Base-by-base conservation (phyloP, 2,113 vertebrate species). In the Hydropotes inermis region DNA sequence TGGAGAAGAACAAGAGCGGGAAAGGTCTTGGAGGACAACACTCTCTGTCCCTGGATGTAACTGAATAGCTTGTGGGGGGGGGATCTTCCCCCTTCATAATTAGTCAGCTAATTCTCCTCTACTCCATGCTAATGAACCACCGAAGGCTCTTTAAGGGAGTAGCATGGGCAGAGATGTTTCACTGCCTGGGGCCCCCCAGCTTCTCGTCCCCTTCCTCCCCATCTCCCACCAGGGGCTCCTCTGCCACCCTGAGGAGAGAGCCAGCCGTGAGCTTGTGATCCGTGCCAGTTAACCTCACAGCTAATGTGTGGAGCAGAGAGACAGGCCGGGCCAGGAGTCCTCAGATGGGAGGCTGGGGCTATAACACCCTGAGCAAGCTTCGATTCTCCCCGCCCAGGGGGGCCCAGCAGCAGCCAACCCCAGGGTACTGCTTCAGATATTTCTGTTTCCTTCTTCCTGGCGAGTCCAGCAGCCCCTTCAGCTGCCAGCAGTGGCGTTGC, bases 1-100 rank as follows among this genome's bases (percentile, higher is more conserved):
- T 93, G 64, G 96, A 95, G 97, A 97, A 94, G 95, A 98, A 97
- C 96, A 98, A 97, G 79, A 91, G 97, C 87, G 33, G 91, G 97
- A 96, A 95, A 96, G 89, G 79, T 70, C 54, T 55, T 3, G 47
- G 76, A 86, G 85, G 83, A 64, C 70, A 54, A 23, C 0, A 2
- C 87, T 25, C 13, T 13, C 36, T 7, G 28, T 85, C 85, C 95
- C 92, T 8, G 33, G 36, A 45, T 47, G 21, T 17, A n/a, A 94
- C 78, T 25, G 84, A 67, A 39, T 7, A 85, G 39, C 60, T 91
- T 28, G 55, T 11, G 1, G 54, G 0, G 7, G 23, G 8, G 43
- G 5, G 27, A 8, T 12, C 36, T 74, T 57, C 33, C 52, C 16
- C 55, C 90, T 86, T 91, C 54, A 9, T 90, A 91, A 97, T 95